Base-by-base conservation (phyloP, 2,888 invertebrate genomes). In the Dynastes tityus region DNA sequence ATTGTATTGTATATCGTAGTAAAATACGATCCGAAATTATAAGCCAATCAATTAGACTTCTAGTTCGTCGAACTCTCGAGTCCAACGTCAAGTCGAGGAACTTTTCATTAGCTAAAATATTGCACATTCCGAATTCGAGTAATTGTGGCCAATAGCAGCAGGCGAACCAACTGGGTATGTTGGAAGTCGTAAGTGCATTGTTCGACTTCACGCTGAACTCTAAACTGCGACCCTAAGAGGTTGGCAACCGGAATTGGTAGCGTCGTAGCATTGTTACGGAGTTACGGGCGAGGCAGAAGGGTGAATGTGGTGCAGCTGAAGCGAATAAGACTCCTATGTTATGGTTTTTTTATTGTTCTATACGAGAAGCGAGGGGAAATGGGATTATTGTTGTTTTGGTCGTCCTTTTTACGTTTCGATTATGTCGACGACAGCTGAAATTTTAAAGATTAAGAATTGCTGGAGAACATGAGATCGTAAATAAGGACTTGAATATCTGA, bases 61-160 rank as follows among this genome's bases (percentile, higher is more conserved):
- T 6, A 0, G 32, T 37, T 37, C 32, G 32, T 37, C 6, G 32
- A 37, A 37, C 32, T 37, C 32, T 37, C 8, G 45, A 40, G 77
- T 77, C 70, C 77, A 61, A 70, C 67, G 77, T 13, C 45, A 55
- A 73, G 80, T 79, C 80, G 78, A 80, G 78, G 65, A 79, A 80
- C 78, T 78, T 74, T 81, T 80, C 80, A 81, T 80, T 80, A 79
- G 77, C 75, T 78, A 80, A 80, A 79, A 80, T 80, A 80, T 80
- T 80, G 81, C 81, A 80, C 80, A 80, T 80, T 80, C 81, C 80
- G 80, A 82, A 82, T 80, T 82, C 80, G 80, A 80, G 80, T 81
- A 79, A 80, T 80, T 55, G 70, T 16, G 22, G 55, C 55, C 16
- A 55, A 55, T 22, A 13, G 55, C 2, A 55, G 55, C 55, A 3